Conservation (phyloP, 2,797 vertebrate species). For the Paramormyrops hopkinsi region DNA sequence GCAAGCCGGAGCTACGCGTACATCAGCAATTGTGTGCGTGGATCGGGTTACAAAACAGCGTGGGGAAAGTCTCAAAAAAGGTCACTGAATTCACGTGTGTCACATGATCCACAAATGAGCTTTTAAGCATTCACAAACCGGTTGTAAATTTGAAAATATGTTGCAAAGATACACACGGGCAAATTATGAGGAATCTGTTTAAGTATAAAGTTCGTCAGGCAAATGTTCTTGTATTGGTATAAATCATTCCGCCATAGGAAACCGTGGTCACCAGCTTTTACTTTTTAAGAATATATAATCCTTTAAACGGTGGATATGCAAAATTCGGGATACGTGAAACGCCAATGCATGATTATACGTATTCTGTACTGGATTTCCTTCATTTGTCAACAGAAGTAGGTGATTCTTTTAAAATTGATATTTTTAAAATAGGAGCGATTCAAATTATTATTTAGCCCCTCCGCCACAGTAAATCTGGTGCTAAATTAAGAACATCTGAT, state of each 20-base stretch:
- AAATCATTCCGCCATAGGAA: not conserved
- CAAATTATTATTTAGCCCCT: not conserved
- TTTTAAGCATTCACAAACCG: not conserved
- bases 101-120: not conserved
- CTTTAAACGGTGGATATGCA: not conserved
- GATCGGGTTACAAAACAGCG: not conserved
- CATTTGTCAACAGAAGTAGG: not conserved
- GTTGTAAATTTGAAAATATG: not conserved
- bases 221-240: not conserved
- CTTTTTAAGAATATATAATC: not conserved
- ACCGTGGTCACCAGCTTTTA: not conserved
- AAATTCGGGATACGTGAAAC: not conserved
- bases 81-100: not conserved
- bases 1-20: not conserved
- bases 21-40: not conserved
- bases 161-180: not conserved
- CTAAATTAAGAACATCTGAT: not conserved
- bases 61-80: not conserved
- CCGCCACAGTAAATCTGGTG: not conserved
- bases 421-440: not conserved
- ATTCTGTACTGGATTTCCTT: not conserved
- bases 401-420: not conserved
- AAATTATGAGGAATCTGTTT: not conserved
- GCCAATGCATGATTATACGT: not conserved
- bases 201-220: not conserved